Percentiles rank a stretch among this genome's conserved stretches.
Conservation (phyloP, 1,140 invertebrate species). For the Dufourea novaeangliae region DNA sequence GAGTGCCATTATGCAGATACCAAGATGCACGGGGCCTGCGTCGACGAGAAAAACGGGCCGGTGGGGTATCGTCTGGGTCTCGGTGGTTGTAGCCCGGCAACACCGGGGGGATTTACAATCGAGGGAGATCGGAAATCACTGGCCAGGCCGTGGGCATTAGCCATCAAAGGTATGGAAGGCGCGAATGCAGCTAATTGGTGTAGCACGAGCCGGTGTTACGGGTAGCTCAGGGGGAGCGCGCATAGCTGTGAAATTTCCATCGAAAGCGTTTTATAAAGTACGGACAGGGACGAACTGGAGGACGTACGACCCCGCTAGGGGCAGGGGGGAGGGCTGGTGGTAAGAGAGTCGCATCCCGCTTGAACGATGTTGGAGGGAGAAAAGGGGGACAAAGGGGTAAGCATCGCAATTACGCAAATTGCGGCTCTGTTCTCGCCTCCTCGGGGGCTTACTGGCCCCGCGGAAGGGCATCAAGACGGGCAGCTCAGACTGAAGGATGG, state of each 20-base stretch:
- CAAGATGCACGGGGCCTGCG: constrained; percentile 23
- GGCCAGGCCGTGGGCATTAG: constrained; percentile 24
- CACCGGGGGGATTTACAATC: constrained; percentile 46
- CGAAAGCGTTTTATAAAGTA: constrained; percentile 65
- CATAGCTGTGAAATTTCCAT: constrained; percentile 66
- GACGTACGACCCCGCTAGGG: too few species aligned
- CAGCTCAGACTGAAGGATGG: constrained; percentile 36
- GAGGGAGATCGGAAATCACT: constrained; percentile 54
- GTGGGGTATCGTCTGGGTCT: background rate
- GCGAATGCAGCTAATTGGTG: constrained; percentile 64
- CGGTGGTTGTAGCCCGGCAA: too few species aligned
- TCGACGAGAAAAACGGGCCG: constrained; percentile 3
- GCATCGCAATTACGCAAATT: constrained; percentile 80
- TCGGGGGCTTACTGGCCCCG: constrained; percentile 66
- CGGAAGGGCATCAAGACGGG: constrained; percentile 64
- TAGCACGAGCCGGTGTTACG: constrained; percentile 48
- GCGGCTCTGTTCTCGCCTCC: constrained; percentile 79
- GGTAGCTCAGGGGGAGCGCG: constrained; percentile 44
- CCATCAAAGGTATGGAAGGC: constrained; percentile 41
- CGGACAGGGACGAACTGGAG: constrained; percentile 40
- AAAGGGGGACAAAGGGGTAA: constrained; percentile 55
- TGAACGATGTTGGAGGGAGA: constrained; percentile 42
- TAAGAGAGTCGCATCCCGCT: constrained; percentile 34
- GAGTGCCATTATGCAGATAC: constrained; percentile 58
- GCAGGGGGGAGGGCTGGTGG: constrained; percentile 45